Conservation (phyloP, 64 coral and sea anemone genomes). For the Astreopora myriophthalma region DNA sequence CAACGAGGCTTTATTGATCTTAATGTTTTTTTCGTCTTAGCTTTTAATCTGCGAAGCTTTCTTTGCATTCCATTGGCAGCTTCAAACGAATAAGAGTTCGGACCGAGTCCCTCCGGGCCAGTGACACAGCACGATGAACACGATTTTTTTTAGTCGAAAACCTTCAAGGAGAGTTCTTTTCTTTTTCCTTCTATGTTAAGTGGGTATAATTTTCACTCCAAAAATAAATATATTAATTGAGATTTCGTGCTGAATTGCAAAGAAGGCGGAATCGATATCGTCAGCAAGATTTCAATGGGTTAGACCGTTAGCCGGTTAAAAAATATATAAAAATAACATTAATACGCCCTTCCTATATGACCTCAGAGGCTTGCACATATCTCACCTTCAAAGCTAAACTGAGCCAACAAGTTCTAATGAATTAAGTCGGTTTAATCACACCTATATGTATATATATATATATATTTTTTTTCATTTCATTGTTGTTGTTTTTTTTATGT, state of each 20-base stretch:
- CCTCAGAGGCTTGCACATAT: not conserved
- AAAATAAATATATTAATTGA: not conserved
- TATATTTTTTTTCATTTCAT: constrained; percentile 6
- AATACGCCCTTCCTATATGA: not conserved
- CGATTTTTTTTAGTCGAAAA: not conserved
- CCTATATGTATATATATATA: too few species aligned
- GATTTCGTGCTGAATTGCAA: too few species aligned
- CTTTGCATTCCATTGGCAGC: not conserved
- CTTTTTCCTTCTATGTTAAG: not conserved
- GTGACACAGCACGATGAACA: not conserved
- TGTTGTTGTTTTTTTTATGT: too few species aligned
- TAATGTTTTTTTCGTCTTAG: not conserved
- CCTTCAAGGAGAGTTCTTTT: not conserved
- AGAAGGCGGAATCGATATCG: too few species aligned
- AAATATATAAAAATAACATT: too few species aligned
- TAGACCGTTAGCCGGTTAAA: too few species aligned
- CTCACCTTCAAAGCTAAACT: not conserved
- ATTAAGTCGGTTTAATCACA: not conserved
- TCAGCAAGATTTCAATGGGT: not conserved
- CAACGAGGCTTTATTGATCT: not conserved
- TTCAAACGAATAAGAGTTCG: not conserved
- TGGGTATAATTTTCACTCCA: not conserved
- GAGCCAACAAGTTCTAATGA: not conserved
- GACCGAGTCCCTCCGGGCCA: not conserved
- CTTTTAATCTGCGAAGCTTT: not conserved